phyloP scores from a whole-genome alignment of 2,888 invertebrate species.

The Melinopterus prodromus region DNA sequence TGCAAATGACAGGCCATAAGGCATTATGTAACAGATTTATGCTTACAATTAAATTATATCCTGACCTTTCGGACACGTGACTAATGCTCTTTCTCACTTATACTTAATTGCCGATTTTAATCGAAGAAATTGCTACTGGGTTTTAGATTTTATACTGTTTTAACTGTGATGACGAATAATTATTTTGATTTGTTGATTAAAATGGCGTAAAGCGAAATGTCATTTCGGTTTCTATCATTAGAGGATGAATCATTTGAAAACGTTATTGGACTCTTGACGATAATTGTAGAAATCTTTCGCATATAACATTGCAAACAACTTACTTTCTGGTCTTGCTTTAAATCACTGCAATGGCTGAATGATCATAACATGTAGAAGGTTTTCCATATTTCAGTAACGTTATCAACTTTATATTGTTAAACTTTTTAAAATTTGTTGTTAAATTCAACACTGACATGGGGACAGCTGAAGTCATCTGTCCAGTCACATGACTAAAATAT shows the following conservation, averaged over 20 bases:
- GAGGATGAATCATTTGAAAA: not conserved
- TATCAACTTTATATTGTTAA: no score
- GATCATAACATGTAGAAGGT: no score
- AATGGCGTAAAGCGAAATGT: not conserved
- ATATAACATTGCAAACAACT: no score
- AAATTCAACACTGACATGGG: no score
- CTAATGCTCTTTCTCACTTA: constrained; percentile 28
- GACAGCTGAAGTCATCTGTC: no score
- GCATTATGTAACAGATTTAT: constrained; percentile 33
- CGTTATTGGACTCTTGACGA: not conserved
- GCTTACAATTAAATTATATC: constrained; percentile 31
- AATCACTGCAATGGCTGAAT: no score
- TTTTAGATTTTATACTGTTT: not conserved
- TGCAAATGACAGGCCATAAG: constrained; percentile 31
- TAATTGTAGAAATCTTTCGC: not conserved
- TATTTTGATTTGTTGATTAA: not conserved
- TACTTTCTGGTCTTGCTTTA: no score
- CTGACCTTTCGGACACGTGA: constrained; percentile 36
- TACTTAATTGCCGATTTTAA: not conserved
- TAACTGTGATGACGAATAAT: not conserved
- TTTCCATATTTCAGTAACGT: no score
- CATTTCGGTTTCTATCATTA: not conserved
- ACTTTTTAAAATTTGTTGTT: no score
- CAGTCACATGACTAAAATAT: no score
- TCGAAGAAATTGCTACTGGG: constrained; percentile 4